These are phyloP conservation scores for Machaerirhynchus nigripectus DNA, from an alignment of 2,113 vertebrate species.

Conservation along the genomic window DNA sequence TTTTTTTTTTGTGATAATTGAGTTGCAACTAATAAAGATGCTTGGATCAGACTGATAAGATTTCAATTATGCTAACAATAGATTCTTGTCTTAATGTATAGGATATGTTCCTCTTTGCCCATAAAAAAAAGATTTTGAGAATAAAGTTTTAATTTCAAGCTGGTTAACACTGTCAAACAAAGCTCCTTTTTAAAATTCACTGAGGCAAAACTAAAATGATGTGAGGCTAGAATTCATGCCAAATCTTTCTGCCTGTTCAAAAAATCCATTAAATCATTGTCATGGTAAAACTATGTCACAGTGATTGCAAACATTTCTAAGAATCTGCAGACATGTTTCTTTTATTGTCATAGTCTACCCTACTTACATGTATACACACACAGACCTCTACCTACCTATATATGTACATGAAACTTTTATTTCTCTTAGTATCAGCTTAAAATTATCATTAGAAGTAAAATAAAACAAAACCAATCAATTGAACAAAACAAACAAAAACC, in stretches of 20 bases:
- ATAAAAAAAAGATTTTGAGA: background rate
- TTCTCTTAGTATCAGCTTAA: background rate
- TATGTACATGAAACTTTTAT: background rate
- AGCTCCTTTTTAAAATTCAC: background rate
- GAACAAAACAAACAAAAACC: background rate
- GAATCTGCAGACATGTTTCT: background rate
- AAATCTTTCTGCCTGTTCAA: background rate
- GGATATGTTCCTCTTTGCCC: background rate
- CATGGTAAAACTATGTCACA: background rate
- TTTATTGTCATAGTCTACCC: background rate
- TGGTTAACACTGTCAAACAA: fast-evolving
- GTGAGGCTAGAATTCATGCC: background rate
- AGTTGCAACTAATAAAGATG: background rate
- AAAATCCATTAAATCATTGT: background rate
- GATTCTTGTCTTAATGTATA: background rate
- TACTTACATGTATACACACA: background rate
- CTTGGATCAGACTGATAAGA: background rate
- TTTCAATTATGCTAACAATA: background rate
- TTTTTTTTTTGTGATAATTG: background rate
- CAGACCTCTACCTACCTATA: background rate
- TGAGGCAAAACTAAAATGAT: background rate
- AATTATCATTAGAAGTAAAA: background rate
- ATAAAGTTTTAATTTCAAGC: background rate
- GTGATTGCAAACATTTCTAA: background rate
- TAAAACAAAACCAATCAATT: background rate